Base-by-base conservation (phyloP, 2,888 invertebrate genomes). In the Limnephilus auricula region DNA sequence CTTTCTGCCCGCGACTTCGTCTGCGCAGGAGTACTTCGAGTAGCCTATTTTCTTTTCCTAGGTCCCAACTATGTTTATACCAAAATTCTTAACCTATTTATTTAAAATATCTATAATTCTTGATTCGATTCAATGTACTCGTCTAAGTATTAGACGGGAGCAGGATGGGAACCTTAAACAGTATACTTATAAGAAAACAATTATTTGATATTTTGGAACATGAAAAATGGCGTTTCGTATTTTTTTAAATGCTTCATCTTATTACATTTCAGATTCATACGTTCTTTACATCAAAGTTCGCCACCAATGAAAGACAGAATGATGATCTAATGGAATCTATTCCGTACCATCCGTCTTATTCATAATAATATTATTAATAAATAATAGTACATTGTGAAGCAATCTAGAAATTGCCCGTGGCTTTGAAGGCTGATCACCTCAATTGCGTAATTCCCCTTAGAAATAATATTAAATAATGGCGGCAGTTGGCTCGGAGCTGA, bases 341-440 rank as follows among this genome's bases (percentile, higher is more conserved):
- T 65, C 65, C 65, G 65, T n/a, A n/a, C 65, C 65, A n/a, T 9
- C n/a, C 65, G 65, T 65, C 40, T 40, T 40, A 65, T 65, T 65
- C 65, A 65, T 65, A 65, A 50, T 50, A 15, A 50, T 50, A 50
- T 50, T 50, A 15, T 18, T 18, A 50, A n/a, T 65, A 65, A 32
- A 82, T 34, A 82, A 82, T 25, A 82, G 40, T 15, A 45, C 40
- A 45, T 40, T 85, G 40, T 40, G 37, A 85, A 30, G 85, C 85
- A 85, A 40, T 85, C 85, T 30, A 9, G 85, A 40, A 85, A 40
- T 85, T 25, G 85, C 85, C 85, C 40, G n/a, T 85, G 85, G 85
- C 85, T 85, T 34, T 37, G 40, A 40, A 85, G 85, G 30, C 85
- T 34, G 45, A 40, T 84, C 13, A 40, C n/a, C 85, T 85, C 40